Percentiles rank a stretch among this genome's conserved stretches.
phyloP scores from a whole-genome alignment of 2,888 invertebrate species.

The Pilophorus perplexus region DNA sequence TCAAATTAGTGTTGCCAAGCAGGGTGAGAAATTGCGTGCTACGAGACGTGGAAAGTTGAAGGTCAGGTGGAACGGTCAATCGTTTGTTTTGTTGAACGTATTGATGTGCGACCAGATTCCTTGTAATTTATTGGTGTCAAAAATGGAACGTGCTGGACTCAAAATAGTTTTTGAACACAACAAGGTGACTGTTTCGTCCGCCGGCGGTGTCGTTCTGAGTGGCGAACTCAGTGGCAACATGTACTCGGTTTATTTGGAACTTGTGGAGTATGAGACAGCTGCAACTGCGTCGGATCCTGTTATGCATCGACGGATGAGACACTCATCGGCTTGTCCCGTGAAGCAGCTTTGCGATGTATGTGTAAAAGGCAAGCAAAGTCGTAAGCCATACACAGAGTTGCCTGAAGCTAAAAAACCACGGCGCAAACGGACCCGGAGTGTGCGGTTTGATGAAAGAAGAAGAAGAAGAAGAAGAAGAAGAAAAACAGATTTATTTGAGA shows the following conservation, averaged over 20 bases:
- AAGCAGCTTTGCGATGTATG: neutral
- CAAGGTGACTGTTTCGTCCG: neutral
- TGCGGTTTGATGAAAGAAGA: neutral
- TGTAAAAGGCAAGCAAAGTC: neutral
- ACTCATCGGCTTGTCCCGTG: neutral
- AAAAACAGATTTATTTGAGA: too few relatives aligned
- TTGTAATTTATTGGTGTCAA: constrained; percentile 3
- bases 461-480: too few relatives aligned
- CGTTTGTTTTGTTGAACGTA: neutral
- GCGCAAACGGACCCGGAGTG: too few relatives aligned
- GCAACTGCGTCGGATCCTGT: neutral
- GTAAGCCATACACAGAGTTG: neutral
- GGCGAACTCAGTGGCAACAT: neutral
- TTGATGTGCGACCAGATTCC: constrained; percentile 2
- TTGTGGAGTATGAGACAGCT: neutral
- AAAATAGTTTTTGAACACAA: too few relatives aligned
- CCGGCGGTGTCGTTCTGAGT: neutral
- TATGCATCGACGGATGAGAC: constrained; percentile 2
- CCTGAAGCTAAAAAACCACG: constrained; percentile 1
- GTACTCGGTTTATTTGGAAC: neutral
- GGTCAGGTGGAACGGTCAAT: neutral
- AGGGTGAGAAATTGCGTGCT: too few relatives aligned
- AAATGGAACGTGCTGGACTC: too few relatives aligned
- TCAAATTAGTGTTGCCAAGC: too few relatives aligned
- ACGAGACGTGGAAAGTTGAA: neutral